phyloP scores from a whole-genome alignment of 2,797 vertebrate species.

The Eulemur coronatus region DNA sequence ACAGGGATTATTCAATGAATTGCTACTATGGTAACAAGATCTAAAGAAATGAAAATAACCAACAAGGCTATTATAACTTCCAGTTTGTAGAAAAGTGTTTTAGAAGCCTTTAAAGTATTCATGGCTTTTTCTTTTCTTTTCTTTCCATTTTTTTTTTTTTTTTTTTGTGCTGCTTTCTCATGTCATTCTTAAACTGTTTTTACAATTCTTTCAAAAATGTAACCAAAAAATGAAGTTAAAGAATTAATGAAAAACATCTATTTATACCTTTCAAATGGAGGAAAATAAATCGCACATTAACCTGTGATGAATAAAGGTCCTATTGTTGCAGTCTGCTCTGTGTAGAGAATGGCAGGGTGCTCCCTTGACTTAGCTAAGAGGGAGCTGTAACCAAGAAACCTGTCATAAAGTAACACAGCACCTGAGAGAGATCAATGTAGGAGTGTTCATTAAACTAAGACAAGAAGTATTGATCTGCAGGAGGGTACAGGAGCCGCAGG shows the following conservation, averaged over 20 bases:
- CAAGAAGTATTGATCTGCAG: slow-evolving; percentile 63
- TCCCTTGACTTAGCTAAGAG: background rate
- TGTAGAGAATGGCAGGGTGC: background rate
- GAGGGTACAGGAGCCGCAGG: slow-evolving; percentile 14
- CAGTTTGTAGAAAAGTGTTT: slow-evolving; percentile 30
- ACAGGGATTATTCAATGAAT: slow-evolving; percentile 11
- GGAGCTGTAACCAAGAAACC: slow-evolving; percentile 49
- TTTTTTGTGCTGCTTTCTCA: slow-evolving; percentile 17
- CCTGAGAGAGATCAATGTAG: slow-evolving; percentile 57
- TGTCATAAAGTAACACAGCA: slow-evolving; percentile 57
- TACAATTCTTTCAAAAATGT: slow-evolving; percentile 17
- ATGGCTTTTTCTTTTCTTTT: background rate
- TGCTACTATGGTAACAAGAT: slow-evolving; percentile 57
- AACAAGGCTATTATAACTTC: slow-evolving; percentile 20
- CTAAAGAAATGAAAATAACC: slow-evolving; percentile 62
- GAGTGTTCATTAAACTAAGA: slow-evolving; percentile 71
- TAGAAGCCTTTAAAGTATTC: slow-evolving; percentile 5
- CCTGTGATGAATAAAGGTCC: background rate
- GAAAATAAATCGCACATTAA: background rate
- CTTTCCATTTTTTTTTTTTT: background rate
- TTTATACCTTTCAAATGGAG: background rate
- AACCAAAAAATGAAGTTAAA: slow-evolving; percentile 45
- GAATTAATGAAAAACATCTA: slow-evolving; percentile 1
- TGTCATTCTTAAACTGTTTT: slow-evolving; percentile 39
- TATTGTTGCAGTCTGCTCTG: background rate